Conservation (phyloP, 2,888 invertebrate species). For the Conchocele bisecta region DNA sequence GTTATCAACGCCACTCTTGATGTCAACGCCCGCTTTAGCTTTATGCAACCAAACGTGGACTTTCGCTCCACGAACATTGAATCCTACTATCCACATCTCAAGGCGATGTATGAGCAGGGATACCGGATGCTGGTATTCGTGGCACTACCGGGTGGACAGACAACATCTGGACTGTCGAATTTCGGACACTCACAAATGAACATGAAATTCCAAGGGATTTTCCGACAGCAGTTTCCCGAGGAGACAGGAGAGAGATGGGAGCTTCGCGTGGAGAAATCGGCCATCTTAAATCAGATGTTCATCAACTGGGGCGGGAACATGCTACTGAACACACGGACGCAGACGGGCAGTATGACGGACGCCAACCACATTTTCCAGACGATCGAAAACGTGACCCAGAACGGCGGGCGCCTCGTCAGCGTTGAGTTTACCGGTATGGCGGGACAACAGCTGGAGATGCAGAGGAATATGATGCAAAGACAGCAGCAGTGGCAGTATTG, state of each 20-base stretch:
- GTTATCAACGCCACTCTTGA: constrained; percentile 56
- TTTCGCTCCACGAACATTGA: constrained; percentile 41
- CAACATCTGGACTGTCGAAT: constrained; percentile 38
- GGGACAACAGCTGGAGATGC: constrained; percentile 51
- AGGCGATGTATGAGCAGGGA: constrained; percentile 39
- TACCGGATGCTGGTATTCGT: constrained; percentile 54
- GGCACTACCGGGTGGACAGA: constrained; percentile 26
- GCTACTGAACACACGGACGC: constrained; percentile 9
- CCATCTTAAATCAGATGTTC: constrained; percentile 50
- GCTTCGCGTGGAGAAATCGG: constrained; percentile 73
- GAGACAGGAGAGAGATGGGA: constrained; percentile 64
- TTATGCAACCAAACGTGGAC: constrained; percentile 30
- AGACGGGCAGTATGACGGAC: constrained; percentile 27
- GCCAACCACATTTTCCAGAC: constrained; percentile 63
- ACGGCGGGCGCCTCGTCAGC: constrained; percentile 68
- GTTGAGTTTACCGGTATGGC: constrained; percentile 69
- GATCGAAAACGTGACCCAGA: constrained; percentile 61
- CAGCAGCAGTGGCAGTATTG: constrained; percentile 1
- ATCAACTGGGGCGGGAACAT: constrained; percentile 26
- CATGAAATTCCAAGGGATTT: constrained; percentile 68
- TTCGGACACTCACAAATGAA: constrained; percentile 42
- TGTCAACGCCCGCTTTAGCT: constrained; percentile 33
- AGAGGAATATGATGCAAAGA: constrained; percentile 10
- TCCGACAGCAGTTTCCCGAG: constrained; percentile 59
- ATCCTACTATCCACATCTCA: constrained; percentile 38